These are phyloP conservation scores for Ovis canadensis DNA, from an alignment of 2,113 vertebrate species.

Conservation along the genomic window DNA sequence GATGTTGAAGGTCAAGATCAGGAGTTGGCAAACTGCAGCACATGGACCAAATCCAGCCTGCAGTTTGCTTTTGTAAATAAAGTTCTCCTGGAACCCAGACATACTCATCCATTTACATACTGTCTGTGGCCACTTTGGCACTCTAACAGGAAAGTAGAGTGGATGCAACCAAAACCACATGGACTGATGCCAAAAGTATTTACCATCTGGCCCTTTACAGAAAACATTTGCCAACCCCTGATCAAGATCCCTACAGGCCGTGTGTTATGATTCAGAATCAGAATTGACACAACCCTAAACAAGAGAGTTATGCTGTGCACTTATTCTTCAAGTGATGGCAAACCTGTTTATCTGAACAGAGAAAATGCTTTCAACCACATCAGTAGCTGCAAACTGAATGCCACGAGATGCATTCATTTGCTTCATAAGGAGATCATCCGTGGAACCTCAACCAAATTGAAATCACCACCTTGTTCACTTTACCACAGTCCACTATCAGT, in stretches of 20 bases:
- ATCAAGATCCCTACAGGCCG: background rate
- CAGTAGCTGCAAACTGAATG: background rate
- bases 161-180: background rate
- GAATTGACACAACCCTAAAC: background rate
- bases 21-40: background rate
- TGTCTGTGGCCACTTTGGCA: background rate
- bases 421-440: background rate
- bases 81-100: background rate
- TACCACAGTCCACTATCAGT: background rate
- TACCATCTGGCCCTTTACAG: background rate
- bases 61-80: background rate
- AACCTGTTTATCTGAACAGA: background rate
- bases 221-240: background rate
- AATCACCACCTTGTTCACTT: background rate
- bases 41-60: background rate
- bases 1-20: background rate
- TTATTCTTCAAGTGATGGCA: background rate
- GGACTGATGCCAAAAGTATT: background rate
- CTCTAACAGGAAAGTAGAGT: background rate
- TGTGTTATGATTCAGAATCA: background rate
- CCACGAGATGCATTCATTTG: background rate
- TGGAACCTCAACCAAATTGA: background rate
- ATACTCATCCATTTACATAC: background rate
- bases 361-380: background rate
- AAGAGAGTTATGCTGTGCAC: background rate